Evolutionary conservation across 2,888 invertebrate species (phyloP).

Genomic region (Lepidonotus clava): DNA sequence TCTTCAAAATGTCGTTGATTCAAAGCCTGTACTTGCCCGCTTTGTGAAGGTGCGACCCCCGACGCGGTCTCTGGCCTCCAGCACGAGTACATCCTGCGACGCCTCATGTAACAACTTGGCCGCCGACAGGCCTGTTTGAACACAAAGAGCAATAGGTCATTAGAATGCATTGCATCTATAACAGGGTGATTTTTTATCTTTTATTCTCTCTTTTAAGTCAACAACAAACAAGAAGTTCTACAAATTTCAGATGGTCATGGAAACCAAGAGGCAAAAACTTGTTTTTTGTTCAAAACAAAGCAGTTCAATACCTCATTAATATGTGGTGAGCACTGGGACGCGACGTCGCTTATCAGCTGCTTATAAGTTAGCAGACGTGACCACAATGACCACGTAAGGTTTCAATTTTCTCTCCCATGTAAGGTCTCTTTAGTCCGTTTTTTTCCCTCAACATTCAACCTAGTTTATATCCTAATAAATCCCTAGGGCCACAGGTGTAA

Average conservation of each 20-base stretch:
- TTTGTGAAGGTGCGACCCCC: slow-evolving; percentile 80
- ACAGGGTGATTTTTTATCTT: background rate
- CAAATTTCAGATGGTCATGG: background rate
- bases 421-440: too few relatives aligned
- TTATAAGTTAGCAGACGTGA: too few relatives aligned
- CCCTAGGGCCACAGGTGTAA: too few relatives aligned
- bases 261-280: background rate
- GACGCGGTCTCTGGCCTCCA: slow-evolving; percentile 79
- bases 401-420: too few relatives aligned
- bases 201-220: too few relatives aligned
- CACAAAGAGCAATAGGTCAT: background rate
- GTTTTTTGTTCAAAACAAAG: background rate
- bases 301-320: background rate
- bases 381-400: too few relatives aligned
- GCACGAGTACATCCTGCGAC: slow-evolving; percentile 71
- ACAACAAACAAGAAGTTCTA: background rate
- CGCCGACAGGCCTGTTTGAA: slow-evolving; percentile 72
- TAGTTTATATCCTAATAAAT: too few relatives aligned
- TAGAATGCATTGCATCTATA: background rate
- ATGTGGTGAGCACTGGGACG: too few relatives aligned
- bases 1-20: too few relatives aligned
- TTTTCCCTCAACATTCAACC: too few relatives aligned
- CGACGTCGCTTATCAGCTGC: too few relatives aligned
- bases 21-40: slow-evolving; percentile 69
- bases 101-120: slow-evolving; percentile 72